Conservation (phyloP, 2,888 invertebrate species). For the Octodonta nipae region DNA sequence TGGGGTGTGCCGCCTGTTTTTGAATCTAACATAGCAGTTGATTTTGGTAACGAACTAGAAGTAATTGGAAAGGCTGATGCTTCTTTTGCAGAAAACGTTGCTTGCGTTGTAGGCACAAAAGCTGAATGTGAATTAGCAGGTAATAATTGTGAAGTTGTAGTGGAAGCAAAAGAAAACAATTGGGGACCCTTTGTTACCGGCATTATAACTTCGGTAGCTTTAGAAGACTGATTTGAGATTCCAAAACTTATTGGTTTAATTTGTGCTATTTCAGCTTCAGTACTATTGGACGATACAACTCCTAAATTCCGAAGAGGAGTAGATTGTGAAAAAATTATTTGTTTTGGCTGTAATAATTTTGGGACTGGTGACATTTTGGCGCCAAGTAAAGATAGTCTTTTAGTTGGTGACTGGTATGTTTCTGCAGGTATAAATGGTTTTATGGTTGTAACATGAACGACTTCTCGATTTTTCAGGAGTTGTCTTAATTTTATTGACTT, state of each 20-base stretch:
- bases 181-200: neutral
- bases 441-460: constrained; percentile 40
- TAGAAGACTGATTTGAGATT: neutral
- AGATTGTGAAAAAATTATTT: constrained; percentile 21
- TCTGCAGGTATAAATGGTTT: no score
- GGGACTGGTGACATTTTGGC: constrained; percentile 16
- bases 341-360: constrained; percentile 12
- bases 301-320: constrained; percentile 16
- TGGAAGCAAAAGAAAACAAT: neutral
- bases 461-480: constrained; percentile 41
- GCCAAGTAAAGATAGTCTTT: constrained; percentile 16
- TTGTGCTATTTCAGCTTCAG: neutral
- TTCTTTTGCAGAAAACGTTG: no score
- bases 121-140: neutral
- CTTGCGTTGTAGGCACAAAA: neutral
- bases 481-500: no score
- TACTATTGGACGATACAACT: neutral
- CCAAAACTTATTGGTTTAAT: neutral
- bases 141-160: neutral
- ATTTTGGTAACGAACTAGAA: no score
- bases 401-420: no score
- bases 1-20: no score
- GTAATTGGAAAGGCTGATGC: no score
- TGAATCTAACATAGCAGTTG: no score
- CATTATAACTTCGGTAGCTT: neutral